Conservation (phyloP, 2,113 vertebrate species). For the Carassius carassius region DNA sequence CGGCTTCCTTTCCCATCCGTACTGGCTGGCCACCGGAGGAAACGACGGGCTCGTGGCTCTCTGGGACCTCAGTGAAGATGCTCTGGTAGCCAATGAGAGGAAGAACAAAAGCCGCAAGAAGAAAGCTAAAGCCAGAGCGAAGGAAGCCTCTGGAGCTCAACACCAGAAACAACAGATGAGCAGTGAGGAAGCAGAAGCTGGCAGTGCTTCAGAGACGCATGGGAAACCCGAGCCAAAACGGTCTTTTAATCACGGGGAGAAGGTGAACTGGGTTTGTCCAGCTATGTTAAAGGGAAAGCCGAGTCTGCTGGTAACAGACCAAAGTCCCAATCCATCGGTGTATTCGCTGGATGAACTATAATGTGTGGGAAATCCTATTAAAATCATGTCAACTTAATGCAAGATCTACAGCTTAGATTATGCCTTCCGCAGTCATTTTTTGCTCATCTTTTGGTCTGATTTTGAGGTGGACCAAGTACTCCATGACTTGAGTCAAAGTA, state of each 20-base stretch:
- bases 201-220: slow-evolving; percentile 41
- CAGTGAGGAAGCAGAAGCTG: not conserved
- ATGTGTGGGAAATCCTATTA: not conserved
- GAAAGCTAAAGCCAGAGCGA: slow-evolving; percentile 73
- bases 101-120: slow-evolving; percentile 71
- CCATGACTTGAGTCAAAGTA: no score
- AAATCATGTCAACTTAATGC: not conserved
- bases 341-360: slow-evolving; percentile 77
- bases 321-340: slow-evolving; percentile 78
- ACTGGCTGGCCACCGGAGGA: slow-evolving; percentile 87
- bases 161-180: slow-evolving; percentile 24
- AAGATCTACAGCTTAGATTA: not conserved
- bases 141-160: slow-evolving; percentile 59
- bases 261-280: slow-evolving; percentile 91
- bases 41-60: slow-evolving; percentile 88
- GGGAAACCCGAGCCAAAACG: slow-evolving; percentile 74
- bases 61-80: slow-evolving; percentile 82
- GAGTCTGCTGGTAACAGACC: slow-evolving; percentile 89
- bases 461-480: not conserved
- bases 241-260: slow-evolving; percentile 84
- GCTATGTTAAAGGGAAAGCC: slow-evolving; percentile 79
- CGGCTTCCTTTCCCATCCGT: slow-evolving; percentile 75
- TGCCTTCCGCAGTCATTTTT: not conserved
- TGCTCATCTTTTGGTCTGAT: not conserved
- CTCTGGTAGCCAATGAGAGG: slow-evolving; percentile 71